phyloP scores from a whole-genome alignment of 2,888 invertebrate species.

The Thereva unica region DNA sequence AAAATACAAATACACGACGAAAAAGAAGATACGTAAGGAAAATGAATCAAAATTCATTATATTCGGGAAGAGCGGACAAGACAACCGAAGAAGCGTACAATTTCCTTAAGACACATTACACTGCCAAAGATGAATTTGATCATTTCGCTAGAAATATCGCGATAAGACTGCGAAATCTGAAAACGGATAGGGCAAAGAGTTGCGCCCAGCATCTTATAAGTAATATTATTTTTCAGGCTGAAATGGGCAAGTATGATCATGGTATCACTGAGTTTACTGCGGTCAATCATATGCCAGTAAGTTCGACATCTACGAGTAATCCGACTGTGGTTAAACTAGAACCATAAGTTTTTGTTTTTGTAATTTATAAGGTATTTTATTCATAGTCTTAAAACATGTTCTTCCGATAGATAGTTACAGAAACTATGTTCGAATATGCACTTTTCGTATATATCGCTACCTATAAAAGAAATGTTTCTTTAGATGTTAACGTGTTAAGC shows the following conservation, averaged over 20 bases:
- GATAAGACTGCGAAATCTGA: constrained; percentile 19
- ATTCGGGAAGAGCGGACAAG: not conserved
- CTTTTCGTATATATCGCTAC: too few species aligned
- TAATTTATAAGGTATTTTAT: too few species aligned
- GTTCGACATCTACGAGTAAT: too few species aligned
- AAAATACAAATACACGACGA: too few species aligned
- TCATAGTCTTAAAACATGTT: too few species aligned
- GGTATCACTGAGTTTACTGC: constrained; percentile 1
- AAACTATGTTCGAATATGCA: too few species aligned
- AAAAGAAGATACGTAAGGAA: too few species aligned
- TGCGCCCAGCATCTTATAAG: constrained; percentile 19
- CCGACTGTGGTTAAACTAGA: too few species aligned
- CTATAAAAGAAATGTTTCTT: too few species aligned
- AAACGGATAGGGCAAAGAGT: constrained; percentile 19
- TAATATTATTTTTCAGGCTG: constrained; percentile 26
- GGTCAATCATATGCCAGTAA: not conserved
- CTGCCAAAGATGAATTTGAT: constrained; percentile 20
- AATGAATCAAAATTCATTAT: not conserved
- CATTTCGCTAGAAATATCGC: constrained; percentile 14
- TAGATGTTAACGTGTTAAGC: too few species aligned
- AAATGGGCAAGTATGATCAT: constrained; percentile 25
- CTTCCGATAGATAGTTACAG: too few species aligned
- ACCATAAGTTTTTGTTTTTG: too few species aligned
- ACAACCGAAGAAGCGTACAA: constrained; percentile 14
- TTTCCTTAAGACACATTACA: not conserved